Percentiles rank a stretch among this genome's conserved stretches.
Conservation (phyloP, 2,888 invertebrate species). For the Amiota minor region DNA sequence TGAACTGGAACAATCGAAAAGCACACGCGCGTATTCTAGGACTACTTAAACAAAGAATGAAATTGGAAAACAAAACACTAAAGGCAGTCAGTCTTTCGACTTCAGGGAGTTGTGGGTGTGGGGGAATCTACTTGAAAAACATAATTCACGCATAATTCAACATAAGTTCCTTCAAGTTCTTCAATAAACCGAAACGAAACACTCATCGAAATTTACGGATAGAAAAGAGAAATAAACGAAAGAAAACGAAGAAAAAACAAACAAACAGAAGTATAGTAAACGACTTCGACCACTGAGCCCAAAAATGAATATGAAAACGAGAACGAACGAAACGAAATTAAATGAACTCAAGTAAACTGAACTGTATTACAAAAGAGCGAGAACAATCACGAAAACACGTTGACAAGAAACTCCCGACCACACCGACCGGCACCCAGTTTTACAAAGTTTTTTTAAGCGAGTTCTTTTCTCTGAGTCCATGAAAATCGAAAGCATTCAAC, state of each 20-base stretch:
- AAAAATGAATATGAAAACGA: no score
- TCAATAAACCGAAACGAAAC: background rate
- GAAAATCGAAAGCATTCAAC: conserved; percentile 15
- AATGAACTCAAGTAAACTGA: conserved; percentile 45
- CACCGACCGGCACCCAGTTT: no score
- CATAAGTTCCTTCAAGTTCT: conserved; percentile 4
- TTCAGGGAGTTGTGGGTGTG: background rate
- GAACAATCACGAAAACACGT: no score
- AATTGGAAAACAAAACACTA: background rate
- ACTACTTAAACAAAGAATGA: no score
- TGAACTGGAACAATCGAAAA: background rate
- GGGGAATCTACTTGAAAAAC: conserved; percentile 4
- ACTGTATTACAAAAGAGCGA: conserved; percentile 32
- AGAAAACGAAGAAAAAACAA: background rate
- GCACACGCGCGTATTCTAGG: no score
- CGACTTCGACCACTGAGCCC: no score
- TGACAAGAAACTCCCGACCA: no score
- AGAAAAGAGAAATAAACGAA: background rate
- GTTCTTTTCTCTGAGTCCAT: conserved; percentile 39
- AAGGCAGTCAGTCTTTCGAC: background rate
- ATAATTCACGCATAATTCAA: conserved; percentile 18
- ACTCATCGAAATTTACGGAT: background rate
- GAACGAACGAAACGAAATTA: conserved; percentile 37
- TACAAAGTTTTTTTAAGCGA: no score
- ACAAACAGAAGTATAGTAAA: background rate